Conservation (phyloP, 2,113 vertebrate genomes). For the Hemichromis elongatus region DNA sequence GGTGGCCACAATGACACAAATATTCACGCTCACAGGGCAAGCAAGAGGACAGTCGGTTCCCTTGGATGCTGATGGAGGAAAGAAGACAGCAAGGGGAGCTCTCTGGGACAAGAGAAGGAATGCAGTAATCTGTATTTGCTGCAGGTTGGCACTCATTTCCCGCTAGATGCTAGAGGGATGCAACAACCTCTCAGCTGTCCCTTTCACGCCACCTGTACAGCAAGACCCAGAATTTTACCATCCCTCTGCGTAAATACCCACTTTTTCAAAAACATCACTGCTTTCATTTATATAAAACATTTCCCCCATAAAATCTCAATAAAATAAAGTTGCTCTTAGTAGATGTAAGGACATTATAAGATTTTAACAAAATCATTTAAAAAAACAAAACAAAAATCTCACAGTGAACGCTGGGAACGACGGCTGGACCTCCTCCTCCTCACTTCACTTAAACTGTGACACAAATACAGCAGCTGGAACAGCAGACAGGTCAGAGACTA, state of each 20-base stretch:
- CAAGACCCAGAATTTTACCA: slow-evolving; percentile 16
- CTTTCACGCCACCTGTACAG: not conserved
- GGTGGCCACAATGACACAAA: slow-evolving; percentile 11
- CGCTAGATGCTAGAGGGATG: slow-evolving; percentile 37
- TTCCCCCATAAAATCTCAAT: slow-evolving; percentile 67
- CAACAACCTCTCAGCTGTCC: slow-evolving; percentile 6
- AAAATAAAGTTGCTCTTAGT: slow-evolving; percentile 70
- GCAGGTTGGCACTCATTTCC: slow-evolving; percentile 21
- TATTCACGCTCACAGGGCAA: not conserved
- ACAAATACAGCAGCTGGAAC: slow-evolving; percentile 59
- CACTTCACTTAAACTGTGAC: slow-evolving; percentile 10
- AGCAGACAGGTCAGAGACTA: slow-evolving; percentile 7
- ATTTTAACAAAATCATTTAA: slow-evolving; percentile 47
- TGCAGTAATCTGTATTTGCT: not conserved
- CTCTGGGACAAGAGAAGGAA: slow-evolving; percentile 24
- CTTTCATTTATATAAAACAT: slow-evolving; percentile 63
- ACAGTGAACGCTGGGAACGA: slow-evolving; percentile 69
- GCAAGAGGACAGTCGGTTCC: not conserved
- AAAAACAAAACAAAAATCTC: slow-evolving; percentile 51
- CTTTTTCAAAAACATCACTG: slow-evolving; percentile 49
- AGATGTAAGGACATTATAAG: slow-evolving; percentile 59
- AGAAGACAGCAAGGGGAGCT: not conserved
- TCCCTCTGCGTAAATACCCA: slow-evolving; percentile 20
- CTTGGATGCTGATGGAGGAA: slow-evolving; percentile 8
- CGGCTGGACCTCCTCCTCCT: slow-evolving; percentile 8